phyloP scores from a whole-genome alignment of 1,140 invertebrate genomes.

The Streblospio benedicti region DNA sequence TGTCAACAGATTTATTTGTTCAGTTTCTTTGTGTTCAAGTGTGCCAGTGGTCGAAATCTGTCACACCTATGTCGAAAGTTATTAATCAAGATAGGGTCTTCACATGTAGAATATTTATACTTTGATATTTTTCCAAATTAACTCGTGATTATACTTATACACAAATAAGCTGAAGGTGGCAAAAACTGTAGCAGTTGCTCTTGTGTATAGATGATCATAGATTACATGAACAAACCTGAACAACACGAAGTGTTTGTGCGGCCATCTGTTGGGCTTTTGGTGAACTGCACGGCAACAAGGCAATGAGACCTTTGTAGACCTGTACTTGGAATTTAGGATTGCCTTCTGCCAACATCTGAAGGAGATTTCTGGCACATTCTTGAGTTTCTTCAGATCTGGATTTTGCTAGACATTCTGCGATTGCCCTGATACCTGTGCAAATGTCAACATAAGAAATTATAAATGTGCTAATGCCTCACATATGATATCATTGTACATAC shows the following conservation, averaged over 20 bases:
- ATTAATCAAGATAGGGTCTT: no score
- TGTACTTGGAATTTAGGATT: conserved; percentile 46
- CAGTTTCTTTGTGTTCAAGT: no score
- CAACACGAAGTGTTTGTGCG: conserved; percentile 38
- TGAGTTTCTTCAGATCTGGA: conserved; percentile 45
- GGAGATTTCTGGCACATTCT: conserved; percentile 36
- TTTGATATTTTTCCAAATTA: no score
- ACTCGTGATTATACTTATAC: no score
- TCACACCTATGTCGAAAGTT: no score
- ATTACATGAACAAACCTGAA: conserved; percentile 35
- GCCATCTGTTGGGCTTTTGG: conserved; percentile 49
- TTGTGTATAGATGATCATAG: neutral
- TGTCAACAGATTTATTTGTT: no score
- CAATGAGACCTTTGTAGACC: conserved; percentile 48
- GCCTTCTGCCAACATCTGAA: conserved; percentile 43
- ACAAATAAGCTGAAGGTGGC: neutral
- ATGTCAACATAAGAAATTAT: conserved; percentile 5
- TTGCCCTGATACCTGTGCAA: conserved; percentile 45
- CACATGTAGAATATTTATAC: no score
- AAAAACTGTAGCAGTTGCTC: no score
- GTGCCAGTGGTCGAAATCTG: no score
- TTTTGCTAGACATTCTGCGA: conserved; percentile 47
- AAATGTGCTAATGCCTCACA: no score
- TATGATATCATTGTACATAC: neutral
- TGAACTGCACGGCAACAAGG: conserved; percentile 45